Evolutionary conservation across 2,797 vertebrate genomes (phyloP).

Genomic region (Etheostoma perlongum): DNA sequence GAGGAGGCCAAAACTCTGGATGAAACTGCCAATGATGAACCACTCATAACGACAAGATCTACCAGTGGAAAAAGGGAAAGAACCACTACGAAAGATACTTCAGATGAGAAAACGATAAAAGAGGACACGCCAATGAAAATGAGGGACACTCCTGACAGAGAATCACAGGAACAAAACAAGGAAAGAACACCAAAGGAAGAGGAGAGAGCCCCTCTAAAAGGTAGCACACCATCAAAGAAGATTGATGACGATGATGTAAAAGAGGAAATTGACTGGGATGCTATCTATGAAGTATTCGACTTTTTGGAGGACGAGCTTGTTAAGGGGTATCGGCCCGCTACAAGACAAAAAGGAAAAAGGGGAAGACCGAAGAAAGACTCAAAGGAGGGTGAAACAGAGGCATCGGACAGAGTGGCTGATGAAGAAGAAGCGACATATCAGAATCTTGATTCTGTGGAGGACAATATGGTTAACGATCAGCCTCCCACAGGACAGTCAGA

Average conservation of each 20-base stretch:
- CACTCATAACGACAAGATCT: conserved; percentile 1
- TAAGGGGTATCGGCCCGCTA: neutral
- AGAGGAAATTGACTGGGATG: conserved; percentile 9
- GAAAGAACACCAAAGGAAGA: conserved; percentile 19
- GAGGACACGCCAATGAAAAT: neutral
- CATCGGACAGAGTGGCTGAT: neutral
- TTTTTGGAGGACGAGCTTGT: conserved; percentile 33
- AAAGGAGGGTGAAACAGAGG: neutral
- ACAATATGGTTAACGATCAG: neutral
- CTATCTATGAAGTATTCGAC: conserved; percentile 11
- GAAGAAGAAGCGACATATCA: conserved; percentile 30
- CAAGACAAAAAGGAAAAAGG: conserved; percentile 18
- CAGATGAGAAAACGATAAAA: conserved; percentile 1
- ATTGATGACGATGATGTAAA: neutral
- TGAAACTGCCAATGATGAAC: neutral
- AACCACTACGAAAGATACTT: neutral
- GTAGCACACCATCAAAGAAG: neutral
- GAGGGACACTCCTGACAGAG: conserved; percentile 25
- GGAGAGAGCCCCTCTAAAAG: neutral
- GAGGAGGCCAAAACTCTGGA: conserved; percentile 61
- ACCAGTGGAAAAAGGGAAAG: conserved; percentile 47
- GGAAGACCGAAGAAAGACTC: conserved; percentile 51
- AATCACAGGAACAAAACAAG: conserved; percentile 3
- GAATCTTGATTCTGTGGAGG: conserved; percentile 41
- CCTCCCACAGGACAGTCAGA: conserved; percentile 9